Percentiles rank a stretch among this genome's conserved stretches.
Evolutionary conservation across 2,113 vertebrate genomes (phyloP).

Genomic region (Ifrita kowaldi): DNA sequence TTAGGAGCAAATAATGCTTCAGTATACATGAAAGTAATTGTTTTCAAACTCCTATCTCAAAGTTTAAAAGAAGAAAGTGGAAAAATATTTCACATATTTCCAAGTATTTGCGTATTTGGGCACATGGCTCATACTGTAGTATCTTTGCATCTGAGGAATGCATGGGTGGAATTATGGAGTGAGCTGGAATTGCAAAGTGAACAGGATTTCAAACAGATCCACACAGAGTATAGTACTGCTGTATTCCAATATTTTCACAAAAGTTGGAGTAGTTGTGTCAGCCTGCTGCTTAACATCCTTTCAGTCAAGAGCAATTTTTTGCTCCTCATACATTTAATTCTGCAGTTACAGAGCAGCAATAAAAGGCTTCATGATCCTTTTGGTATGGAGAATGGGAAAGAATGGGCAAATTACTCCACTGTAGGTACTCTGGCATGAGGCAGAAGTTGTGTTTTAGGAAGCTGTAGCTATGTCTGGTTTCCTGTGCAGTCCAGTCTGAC

Average conservation of each 20-base stretch:
- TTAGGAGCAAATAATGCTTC: background rate
- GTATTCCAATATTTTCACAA: background rate
- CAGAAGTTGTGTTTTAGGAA: background rate
- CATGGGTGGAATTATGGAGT: background rate
- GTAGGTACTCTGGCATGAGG: background rate
- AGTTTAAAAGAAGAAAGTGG: background rate
- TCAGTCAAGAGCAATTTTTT: background rate
- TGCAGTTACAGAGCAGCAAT: background rate
- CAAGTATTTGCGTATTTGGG: background rate
- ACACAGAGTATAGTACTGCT: fast-evolving
- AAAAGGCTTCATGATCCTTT: background rate
- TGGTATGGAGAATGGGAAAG: background rate
- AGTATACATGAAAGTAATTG: background rate
- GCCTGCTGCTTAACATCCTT: background rate
- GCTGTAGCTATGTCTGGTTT: background rate
- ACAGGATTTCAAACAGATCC: background rate
- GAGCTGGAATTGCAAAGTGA: background rate
- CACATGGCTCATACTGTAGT: fast-evolving
- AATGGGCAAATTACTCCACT: background rate
- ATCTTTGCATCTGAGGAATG: background rate
- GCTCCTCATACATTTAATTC: background rate
- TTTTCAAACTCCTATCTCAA: background rate
- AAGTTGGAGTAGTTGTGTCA: background rate
- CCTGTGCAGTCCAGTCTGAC: background rate
- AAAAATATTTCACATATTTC: background rate